These are phyloP conservation scores for Sebastes schlegelii DNA, from an alignment of 2,113 vertebrate genomes.

Conservation along the genomic window DNA sequence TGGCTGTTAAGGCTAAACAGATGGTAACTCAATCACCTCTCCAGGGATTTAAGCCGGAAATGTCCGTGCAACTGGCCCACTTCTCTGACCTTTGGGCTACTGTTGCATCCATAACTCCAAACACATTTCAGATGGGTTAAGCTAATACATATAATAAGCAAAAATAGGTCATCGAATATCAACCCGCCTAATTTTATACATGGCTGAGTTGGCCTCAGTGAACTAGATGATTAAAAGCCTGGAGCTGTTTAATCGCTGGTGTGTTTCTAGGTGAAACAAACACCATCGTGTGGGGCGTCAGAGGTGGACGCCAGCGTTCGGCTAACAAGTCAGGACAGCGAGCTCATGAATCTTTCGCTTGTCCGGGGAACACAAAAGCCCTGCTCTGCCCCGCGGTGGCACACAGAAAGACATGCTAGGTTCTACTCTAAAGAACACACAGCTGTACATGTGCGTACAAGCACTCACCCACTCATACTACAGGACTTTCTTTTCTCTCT, in stretches of 20 bases:
- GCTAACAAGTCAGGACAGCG: conserved; percentile 57
- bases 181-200: conserved; percentile 25
- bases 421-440: not conserved
- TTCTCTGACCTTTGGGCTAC: conserved; percentile 37
- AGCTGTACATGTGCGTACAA: conserved; percentile 57
- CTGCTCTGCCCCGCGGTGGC: conserved; percentile 30
- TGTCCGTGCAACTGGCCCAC: not conserved
- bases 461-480: conserved; percentile 46
- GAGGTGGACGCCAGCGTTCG: conserved; percentile 3
- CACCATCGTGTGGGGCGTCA: not conserved
- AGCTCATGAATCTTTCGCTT: conserved; percentile 36
- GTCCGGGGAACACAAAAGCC: conserved; percentile 48
- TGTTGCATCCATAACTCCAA: conserved; percentile 5
- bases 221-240: conserved; percentile 39
- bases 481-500: conserved; percentile 24
- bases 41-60: conserved; percentile 7
- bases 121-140: conserved; percentile 5
- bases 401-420: conserved; percentile 22
- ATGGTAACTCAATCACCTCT: conserved; percentile 25
- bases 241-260: conserved; percentile 18
- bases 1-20: conserved; percentile 21
- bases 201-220: conserved; percentile 27
- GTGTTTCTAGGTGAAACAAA: conserved; percentile 36
- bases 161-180: conserved; percentile 21
- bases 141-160: not conserved